Base-by-base conservation (phyloP, 2,113 vertebrate species). In the Microcebus griseorufus region DNA sequence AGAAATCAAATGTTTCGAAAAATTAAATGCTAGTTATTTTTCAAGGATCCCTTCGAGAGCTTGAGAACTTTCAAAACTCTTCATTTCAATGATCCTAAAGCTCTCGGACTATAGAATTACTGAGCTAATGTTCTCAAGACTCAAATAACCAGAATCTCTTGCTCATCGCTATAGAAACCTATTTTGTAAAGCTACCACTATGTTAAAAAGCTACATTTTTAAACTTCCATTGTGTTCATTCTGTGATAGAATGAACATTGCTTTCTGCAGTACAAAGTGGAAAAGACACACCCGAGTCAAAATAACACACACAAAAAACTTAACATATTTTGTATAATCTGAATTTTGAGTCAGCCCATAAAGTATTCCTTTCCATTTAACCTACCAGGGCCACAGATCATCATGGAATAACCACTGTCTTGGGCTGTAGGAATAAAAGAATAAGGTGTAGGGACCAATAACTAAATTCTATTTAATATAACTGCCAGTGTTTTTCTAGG, bases 1-100 rank as follows among this genome's bases (percentile, higher is more conserved):
- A 83, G 69, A 96, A 89, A 90, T 92, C 10, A 90, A 22, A 95
- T 69, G 18, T 51, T 67, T 32, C 82, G 17, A 92, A 94, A 87
- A n/a, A 95, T 16, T 42, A 72, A 90, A 79, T 83, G 9, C 70
- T 79, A 37, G 10, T 17, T 60, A 55, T 23, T 60, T 88, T 85
- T 96, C 53, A 93, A 97, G n/a, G 9, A 55, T 51, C 39, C 42
- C 60, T 55, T 23, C 42, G 53, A 69, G 51, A 82, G 84, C 32
- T 69, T 83, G 62, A 81, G 9, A 83, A 87, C 45, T 65, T 81
- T 70, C 45, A 60, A 87, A 83, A 76, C 14, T 92, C 60, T 89
- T 45, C 23, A 88, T 25, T 62, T 75, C 2, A 5, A 84, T 78
- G 51, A n/a, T 34, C 37, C n/a, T 91, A 34, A 53, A 84, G 22